Conservation (phyloP, 2,888 invertebrate species). For the Microplitis manilae region DNA sequence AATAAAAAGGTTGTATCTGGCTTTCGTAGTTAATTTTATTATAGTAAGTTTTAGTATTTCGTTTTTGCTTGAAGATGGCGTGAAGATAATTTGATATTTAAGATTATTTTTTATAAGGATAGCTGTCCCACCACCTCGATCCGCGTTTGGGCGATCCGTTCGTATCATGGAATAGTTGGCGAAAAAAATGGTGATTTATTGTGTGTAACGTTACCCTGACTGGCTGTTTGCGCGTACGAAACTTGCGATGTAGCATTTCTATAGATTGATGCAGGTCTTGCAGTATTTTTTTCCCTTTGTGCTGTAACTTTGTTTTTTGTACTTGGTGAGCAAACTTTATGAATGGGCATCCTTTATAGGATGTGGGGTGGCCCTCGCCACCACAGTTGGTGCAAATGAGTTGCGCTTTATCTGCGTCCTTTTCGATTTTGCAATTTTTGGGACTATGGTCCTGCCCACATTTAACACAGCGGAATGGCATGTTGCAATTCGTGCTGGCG, state of each 20-base stretch:
- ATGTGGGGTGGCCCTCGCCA: not conserved
- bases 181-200: not conserved
- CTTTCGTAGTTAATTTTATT: slow-evolving; percentile 5
- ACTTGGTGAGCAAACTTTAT: not conserved
- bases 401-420: not conserved
- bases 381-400: slow-evolving; percentile 5
- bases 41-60: slow-evolving; percentile 19
- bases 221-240: too few relatives aligned
- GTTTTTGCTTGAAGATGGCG: slow-evolving; percentile 14
- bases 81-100: not conserved
- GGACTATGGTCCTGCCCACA: not conserved
- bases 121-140: slow-evolving; percentile 19
- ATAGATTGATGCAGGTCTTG: not conserved
- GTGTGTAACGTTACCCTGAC: too few relatives aligned
- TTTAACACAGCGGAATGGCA: slow-evolving; percentile 16
- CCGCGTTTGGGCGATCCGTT: slow-evolving; percentile 18
- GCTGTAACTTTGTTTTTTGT: not conserved
- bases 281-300: not conserved
- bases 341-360: not conserved
- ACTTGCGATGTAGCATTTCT: too few relatives aligned
- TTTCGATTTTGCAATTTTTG: not conserved
- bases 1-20: not conserved
- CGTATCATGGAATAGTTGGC: not conserved
- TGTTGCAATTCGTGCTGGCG: slow-evolving; percentile 20
- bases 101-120: slow-evolving; percentile 19